Conservation (phyloP, 2,888 invertebrate genomes). For the Dolomedes plantarius region DNA sequence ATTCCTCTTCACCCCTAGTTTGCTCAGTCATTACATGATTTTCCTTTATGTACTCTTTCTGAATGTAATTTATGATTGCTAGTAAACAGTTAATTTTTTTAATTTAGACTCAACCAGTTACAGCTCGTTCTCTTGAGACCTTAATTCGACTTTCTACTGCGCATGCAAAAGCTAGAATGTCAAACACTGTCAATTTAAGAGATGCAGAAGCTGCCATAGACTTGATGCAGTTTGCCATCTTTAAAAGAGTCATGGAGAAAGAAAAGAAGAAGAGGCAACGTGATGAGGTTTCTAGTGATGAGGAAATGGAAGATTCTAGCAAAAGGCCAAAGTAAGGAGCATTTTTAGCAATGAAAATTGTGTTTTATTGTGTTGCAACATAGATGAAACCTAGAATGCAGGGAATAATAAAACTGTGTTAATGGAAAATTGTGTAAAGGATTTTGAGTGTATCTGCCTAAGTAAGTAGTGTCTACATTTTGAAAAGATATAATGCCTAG, state of each 20-base stretch:
- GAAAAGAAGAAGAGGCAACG: conserved; percentile 83
- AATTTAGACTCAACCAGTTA: conserved; percentile 94
- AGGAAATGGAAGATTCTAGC: conserved; percentile 78
- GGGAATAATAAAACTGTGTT: too few species aligned
- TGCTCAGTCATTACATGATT: background rate
- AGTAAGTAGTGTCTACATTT: too few species aligned
- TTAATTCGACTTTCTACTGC: conserved; percentile 97
- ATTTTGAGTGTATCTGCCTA: too few species aligned
- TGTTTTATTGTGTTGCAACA: too few species aligned
- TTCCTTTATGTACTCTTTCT: too few species aligned
- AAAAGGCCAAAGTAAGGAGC: conserved; percentile 48
- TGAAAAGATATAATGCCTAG: too few species aligned
- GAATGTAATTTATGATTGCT: too few species aligned
- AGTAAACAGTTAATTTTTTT: too few species aligned
- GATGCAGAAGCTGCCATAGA: conserved; percentile 96
- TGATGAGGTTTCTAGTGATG: conserved; percentile 78
- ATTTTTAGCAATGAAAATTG: too few species aligned
- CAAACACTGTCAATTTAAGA: conserved; percentile 86
- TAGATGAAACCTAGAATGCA: too few species aligned
- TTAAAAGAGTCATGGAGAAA: conserved; percentile 92
- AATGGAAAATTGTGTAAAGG: too few species aligned
- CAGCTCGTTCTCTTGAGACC: conserved; percentile 96
- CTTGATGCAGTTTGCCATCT: conserved; percentile 95
- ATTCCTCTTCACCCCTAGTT: background rate
- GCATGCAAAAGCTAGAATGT: conserved; percentile 95